A percentile compares a stretch with the other conserved stretches of the same genome.
Evolutionary conservation across 1,140 invertebrate genomes (phyloP).

Genomic region (Drosophila azteca): DNA sequence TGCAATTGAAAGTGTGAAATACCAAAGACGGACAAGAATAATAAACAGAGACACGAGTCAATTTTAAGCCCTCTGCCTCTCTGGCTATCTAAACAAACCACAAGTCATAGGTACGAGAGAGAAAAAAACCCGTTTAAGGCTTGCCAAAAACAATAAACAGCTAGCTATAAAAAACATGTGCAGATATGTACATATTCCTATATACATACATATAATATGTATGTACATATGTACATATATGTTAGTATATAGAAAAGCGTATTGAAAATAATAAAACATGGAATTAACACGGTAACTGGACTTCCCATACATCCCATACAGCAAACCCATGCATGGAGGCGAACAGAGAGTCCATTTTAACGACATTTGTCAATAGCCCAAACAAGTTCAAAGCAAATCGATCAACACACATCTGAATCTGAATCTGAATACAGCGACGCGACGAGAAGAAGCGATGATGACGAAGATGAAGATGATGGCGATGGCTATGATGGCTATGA

Average conservation of each 20-base stretch:
- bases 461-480: conserved; percentile 27
- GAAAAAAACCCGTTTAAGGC: conserved; percentile 39
- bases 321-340: conserved; percentile 28
- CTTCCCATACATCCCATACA: conserved; percentile 45
- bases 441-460: conserved; percentile 19
- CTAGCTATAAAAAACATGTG: background rate
- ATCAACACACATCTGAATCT: conserved; percentile 38
- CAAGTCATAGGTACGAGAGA: conserved; percentile 1
- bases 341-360: conserved; percentile 40
- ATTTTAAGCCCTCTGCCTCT: conserved; percentile 11
- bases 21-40: conserved; percentile 55
- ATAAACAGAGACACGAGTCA: conserved; percentile 29
- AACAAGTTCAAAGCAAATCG: conserved; percentile 62
- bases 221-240: background rate
- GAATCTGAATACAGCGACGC: conserved; percentile 5
- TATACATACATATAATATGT: too few relatives aligned
- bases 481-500: conserved; percentile 27
- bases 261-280: conserved; percentile 47
- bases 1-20: conserved; percentile 56
- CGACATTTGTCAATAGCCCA: conserved; percentile 58
- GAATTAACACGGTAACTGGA: conserved; percentile 56
- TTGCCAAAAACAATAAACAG: conserved; percentile 37
- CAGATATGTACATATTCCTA: background rate
- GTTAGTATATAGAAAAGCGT: conserved; percentile 31
- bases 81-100: conserved; percentile 6